Percentiles rank a stretch among this genome's conserved stretches.
Evolutionary conservation across 2,888 invertebrate species (phyloP).

Genomic region (Adela reaumurella): DNA sequence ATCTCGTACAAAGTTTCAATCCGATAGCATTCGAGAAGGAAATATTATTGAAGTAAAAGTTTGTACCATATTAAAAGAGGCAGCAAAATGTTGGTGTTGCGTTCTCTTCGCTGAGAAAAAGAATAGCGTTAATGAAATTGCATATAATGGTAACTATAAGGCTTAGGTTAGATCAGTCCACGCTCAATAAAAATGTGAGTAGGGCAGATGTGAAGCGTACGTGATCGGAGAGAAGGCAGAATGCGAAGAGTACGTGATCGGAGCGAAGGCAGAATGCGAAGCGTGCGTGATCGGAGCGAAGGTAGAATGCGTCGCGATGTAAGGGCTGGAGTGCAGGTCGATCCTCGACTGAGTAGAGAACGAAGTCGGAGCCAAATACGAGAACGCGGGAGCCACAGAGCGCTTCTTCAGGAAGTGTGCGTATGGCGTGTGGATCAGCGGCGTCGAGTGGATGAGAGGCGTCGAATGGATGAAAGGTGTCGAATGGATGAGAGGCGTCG

Average conservation of each 20-base stretch:
- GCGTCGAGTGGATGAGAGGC: background rate
- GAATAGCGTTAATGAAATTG: too few relatives aligned
- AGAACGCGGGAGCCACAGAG: background rate
- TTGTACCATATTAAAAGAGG: too few relatives aligned
- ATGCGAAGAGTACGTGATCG: constrained; percentile 2
- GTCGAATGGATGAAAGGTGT: constrained; percentile 18
- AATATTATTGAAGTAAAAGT: too few relatives aligned
- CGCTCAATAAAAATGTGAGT: background rate
- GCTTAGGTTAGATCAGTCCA: background rate
- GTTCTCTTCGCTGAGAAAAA: too few relatives aligned
- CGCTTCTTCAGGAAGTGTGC: background rate
- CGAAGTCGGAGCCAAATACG: constrained; percentile 17
- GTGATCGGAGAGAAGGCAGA: background rate
- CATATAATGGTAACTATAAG: too few relatives aligned
- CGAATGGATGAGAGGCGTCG: constrained; percentile 22
- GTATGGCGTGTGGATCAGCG: background rate
- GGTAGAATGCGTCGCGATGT: background rate
- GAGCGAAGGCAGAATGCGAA: background rate
- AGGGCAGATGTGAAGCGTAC: too few relatives aligned
- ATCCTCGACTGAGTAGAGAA: constrained; percentile 11
- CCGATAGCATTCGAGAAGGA: too few relatives aligned
- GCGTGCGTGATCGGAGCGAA: background rate
- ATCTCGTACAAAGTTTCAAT: too few relatives aligned
- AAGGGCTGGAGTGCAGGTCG: constrained; percentile 4
- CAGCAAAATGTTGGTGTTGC: too few relatives aligned